These are phyloP conservation scores for Xiphydria camelus DNA, from an alignment of 2,888 invertebrate species.

Conservation along the genomic window DNA sequence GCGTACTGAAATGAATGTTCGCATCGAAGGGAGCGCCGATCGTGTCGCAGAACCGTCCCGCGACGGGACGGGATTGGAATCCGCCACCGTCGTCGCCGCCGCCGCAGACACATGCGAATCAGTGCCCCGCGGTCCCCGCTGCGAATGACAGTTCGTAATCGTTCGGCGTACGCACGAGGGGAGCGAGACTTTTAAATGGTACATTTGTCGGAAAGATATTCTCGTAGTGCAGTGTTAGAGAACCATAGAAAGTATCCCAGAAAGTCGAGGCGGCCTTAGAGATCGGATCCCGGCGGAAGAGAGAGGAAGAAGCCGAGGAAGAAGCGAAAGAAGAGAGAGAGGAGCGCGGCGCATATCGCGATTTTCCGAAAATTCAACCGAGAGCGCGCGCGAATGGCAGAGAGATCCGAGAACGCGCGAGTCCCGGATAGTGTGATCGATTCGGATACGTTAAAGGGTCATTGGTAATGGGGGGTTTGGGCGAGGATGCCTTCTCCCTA, in stretches of 20 bases:
- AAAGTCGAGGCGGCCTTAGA: conserved; percentile 48
- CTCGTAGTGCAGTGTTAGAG: conserved; percentile 50
- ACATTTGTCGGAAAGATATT: too few relatives aligned
- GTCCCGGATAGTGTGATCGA: conserved; percentile 41
- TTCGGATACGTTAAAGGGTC: conserved; percentile 42
- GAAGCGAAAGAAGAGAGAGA: conserved; percentile 9
- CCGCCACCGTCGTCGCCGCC: too few relatives aligned
- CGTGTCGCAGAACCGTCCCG: too few relatives aligned
- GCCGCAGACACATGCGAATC: too few relatives aligned
- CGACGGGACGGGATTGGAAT: not conserved
- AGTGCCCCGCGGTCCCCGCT: too few relatives aligned
- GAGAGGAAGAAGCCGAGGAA: not conserved
- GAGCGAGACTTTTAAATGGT: too few relatives aligned
- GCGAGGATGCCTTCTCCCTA: conserved; percentile 57
- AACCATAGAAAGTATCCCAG: conserved; percentile 48
- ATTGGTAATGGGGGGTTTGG: conserved; percentile 57
- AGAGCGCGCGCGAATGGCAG: conserved; percentile 45
- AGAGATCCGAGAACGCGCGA: conserved; percentile 36
- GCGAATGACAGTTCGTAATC: too few relatives aligned
- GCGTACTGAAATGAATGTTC: too few relatives aligned
- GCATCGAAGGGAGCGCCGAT: too few relatives aligned
- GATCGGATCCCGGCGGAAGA: not conserved
- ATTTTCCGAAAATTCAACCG: not conserved
- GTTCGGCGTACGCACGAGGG: conserved; percentile 1
- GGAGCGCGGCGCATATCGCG: not conserved